These are phyloP conservation scores for Cossypha dichroa DNA, from an alignment of 2,797 vertebrate genomes.

Conservation along the genomic window DNA sequence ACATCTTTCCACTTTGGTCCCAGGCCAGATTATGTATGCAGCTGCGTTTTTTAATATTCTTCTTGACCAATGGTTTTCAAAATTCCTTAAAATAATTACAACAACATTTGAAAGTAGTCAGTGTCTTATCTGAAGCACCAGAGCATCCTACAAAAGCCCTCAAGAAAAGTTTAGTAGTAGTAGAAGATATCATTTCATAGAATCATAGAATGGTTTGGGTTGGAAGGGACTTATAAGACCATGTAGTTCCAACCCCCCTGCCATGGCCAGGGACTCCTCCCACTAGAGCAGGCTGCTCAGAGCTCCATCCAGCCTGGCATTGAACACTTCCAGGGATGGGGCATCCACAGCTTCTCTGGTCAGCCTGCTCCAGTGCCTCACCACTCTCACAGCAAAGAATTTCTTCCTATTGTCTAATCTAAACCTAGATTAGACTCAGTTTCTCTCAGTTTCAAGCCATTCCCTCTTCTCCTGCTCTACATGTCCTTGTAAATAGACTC, in stretches of 20 bases:
- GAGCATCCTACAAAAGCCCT: background rate
- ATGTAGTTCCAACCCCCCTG: fast-evolving
- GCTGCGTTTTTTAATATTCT: background rate
- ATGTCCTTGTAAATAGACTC: background rate
- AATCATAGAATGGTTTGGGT: background rate
- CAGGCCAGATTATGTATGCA: background rate
- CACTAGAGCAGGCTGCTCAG: no score
- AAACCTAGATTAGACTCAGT: background rate
- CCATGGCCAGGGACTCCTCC: background rate
- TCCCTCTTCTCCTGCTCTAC: background rate
- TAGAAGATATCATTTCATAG: background rate
- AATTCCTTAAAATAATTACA: background rate
- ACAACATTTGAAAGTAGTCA: background rate
- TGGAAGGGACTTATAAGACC: background rate
- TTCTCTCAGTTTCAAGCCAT: background rate
- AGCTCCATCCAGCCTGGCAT: background rate
- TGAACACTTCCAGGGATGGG: background rate
- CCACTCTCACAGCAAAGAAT: background rate
- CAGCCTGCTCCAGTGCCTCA: background rate
- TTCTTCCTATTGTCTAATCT: background rate
- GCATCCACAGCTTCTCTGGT: background rate
- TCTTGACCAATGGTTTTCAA: background rate
- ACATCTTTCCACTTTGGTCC: background rate
- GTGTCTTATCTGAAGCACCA: background rate
- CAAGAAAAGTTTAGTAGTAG: background rate